These are phyloP conservation scores for Megatriorchis doriae DNA, from an alignment of 2,113 vertebrate species.

Conservation along the genomic window DNA sequence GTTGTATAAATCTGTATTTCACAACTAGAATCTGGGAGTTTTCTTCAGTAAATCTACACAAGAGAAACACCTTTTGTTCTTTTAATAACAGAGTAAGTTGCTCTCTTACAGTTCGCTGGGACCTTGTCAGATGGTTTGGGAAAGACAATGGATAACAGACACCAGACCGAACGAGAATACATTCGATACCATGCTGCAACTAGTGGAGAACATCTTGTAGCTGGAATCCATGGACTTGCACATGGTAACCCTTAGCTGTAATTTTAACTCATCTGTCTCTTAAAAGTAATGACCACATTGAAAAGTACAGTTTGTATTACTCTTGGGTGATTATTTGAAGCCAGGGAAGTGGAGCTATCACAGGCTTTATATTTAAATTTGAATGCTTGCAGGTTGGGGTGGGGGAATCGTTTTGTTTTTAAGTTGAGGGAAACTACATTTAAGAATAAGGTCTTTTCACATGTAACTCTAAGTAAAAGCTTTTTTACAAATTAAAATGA, in stretches of 20 bases:
- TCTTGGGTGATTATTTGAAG: not conserved
- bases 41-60: not conserved
- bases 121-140: constrained; percentile 93
- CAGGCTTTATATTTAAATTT: not conserved
- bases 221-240: constrained; percentile 94
- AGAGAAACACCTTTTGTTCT: not conserved
- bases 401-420: not conserved
- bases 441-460: not conserved
- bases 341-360: not conserved
- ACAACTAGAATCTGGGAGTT: not conserved
- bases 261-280: not conserved
- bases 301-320: not conserved
- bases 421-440: not conserved
- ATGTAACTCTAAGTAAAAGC: not conserved
- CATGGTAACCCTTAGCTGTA: constrained; percentile 79
- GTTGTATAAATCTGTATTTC: not conserved
- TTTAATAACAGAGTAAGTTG: not conserved
- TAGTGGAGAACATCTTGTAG: constrained; percentile 94
- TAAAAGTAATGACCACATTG: not conserved
- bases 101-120: constrained; percentile 86
- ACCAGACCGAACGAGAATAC: constrained; percentile 93
- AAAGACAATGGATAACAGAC: constrained; percentile 96
- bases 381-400: fast-evolving
- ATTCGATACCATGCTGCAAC: constrained; percentile 96
- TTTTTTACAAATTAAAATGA: not conserved